Evolutionary conservation across 2,888 invertebrate species (phyloP), one percentile per base, ranked within the genome.

Genomic region (Platynereis dumerilii): DNA sequence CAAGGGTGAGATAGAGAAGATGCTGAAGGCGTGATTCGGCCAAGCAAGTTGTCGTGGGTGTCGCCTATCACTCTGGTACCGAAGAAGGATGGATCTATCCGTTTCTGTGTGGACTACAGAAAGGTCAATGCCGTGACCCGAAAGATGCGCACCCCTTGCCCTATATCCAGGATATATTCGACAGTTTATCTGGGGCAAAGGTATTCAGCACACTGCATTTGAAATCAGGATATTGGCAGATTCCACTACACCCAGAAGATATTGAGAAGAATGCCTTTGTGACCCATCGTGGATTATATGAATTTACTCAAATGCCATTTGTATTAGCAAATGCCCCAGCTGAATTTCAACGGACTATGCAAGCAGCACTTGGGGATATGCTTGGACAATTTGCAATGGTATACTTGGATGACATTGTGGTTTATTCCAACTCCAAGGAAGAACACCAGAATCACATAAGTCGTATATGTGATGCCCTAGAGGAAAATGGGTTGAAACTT

Each of bases 151-250:
- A 63, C 29, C 63, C 63, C 1, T 28, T 63, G 1, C 66, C 68
- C 3, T 44, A 17, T 10, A 66, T 66, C 17, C 65, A 71, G 2
- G 68, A 73, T 34, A 65, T 63, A 3, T 66, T 72, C 10, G 65
- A 57, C 26, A 29, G 66, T 22, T 29, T 72, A 3, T 60, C 27
- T n/a, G 66, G 59, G n/a, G 66, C 58, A 45, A 10, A 1, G 1
- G 24, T 66, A 22, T 74, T 73, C 60, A 63, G 65, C 0, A 69
- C 70, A 28, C 61, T 73, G 10, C 72, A 75, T 58, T 64, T 69
- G 7, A 63, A 58, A 24, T 60, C 62, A 20, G 72, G 72, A 10
- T 74, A 66, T 54, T 72, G 69, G 67, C 73, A 74, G 57, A 66
- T 74, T 26, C 56, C 60, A 12, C 39, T 71, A 15, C 2, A 39